phyloP scores from a whole-genome alignment of 2,888 invertebrate genomes.

The Acleris sparsana region DNA sequence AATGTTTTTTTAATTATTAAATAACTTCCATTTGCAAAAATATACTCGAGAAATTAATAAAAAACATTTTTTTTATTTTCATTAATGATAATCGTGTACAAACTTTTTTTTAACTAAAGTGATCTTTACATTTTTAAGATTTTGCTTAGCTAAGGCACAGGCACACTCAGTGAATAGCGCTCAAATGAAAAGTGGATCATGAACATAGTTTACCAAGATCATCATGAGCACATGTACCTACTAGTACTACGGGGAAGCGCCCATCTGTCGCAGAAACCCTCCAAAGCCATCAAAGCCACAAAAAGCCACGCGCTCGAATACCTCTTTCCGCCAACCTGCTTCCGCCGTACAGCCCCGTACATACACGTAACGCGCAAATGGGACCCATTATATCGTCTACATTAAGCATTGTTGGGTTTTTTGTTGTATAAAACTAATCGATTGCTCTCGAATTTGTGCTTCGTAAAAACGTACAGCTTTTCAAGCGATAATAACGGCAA shows the following conservation, averaged over 20 bases:
- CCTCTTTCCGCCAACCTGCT: conserved; percentile 72
- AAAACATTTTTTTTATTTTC: too few relatives aligned
- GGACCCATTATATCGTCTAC: conserved; percentile 28
- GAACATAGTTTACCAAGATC: neutral
- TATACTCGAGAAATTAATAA: too few relatives aligned
- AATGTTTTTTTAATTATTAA: too few relatives aligned
- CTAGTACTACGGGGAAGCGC: conserved; percentile 52
- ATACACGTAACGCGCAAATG: conserved; percentile 36
- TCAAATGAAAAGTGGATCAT: neutral
- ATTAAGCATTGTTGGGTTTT: conserved; percentile 26
- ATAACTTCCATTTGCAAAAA: too few relatives aligned
- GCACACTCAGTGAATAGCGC: neutral
- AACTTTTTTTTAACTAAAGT: too few relatives aligned
- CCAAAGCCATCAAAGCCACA: conserved; percentile 51
- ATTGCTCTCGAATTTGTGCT: conserved; percentile 14
- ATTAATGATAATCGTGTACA: too few relatives aligned
- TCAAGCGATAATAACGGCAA: neutral
- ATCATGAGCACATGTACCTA: conserved; percentile 19
- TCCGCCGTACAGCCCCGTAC: conserved; percentile 61
- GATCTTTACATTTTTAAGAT: too few relatives aligned
- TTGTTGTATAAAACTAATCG: conserved; percentile 10
- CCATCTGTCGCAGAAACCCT: conserved; percentile 68
- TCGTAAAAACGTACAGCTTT: neutral
- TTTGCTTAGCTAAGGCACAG: too few relatives aligned
- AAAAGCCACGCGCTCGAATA: conserved; percentile 66